These are phyloP conservation scores for Petroica traversi DNA, from an alignment of 2,113 vertebrate species.

Conservation along the genomic window DNA sequence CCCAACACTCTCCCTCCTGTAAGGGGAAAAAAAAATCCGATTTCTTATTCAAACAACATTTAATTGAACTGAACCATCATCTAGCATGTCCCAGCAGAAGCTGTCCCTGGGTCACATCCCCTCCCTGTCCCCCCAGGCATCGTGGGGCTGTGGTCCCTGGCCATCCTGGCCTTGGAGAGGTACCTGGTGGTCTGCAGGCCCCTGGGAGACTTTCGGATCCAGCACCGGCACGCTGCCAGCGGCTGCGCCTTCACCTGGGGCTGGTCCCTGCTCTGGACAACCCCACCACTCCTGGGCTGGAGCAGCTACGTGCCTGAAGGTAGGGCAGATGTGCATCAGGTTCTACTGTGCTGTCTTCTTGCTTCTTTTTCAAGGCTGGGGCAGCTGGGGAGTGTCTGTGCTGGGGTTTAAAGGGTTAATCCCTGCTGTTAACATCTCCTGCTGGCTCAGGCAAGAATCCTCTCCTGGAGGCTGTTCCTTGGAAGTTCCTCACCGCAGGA, in stretches of 20 bases:
- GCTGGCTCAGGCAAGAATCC: neutral
- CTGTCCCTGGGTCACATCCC: neutral
- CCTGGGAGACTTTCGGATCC: constrained; percentile 63
- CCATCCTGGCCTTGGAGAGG: constrained; percentile 67
- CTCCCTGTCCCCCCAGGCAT: constrained; percentile 43
- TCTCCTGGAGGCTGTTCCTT: accelerated
- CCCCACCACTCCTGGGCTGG: constrained; percentile 67
- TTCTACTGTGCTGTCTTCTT: accelerated
- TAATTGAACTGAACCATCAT: too few relatives aligned
- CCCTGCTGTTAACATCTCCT: neutral
- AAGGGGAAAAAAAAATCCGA: neutral
- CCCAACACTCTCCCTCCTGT: neutral
- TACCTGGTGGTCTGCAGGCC: constrained; percentile 72
- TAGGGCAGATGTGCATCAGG: neutral
- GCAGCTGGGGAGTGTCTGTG: neutral
- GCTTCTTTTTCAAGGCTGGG: accelerated
- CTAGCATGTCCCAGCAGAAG: accelerated
- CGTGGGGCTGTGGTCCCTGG: constrained; percentile 72
- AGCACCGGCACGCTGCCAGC: constrained; percentile 13
- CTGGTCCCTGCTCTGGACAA: constrained; percentile 65
- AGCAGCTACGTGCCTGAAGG: constrained; percentile 74
- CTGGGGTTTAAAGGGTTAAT: neutral
- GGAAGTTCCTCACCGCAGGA: neutral
- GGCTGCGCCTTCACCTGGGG: constrained; percentile 69
- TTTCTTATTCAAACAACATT: neutral